These are phyloP conservation scores for Matsumyia berberina DNA, from an alignment of 2,888 invertebrate genomes.

Conservation along the genomic window DNA sequence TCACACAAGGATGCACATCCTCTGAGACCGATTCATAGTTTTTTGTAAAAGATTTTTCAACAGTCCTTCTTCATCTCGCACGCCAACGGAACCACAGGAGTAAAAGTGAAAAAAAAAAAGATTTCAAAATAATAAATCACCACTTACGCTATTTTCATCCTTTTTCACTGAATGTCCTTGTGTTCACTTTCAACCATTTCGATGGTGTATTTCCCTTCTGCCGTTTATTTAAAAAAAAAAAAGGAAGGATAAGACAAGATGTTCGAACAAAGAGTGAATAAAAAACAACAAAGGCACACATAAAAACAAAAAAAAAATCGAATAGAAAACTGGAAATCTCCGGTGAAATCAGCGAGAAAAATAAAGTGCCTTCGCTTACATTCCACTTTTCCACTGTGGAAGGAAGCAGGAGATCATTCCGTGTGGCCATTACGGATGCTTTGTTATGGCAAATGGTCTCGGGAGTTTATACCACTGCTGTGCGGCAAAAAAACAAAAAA, in stretches of 20 bases:
- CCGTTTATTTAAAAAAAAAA: conserved; percentile 28
- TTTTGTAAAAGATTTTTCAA: background rate
- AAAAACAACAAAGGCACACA: too few relatives aligned
- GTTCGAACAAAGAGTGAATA: conserved; percentile 39
- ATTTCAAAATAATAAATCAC: conserved; percentile 55
- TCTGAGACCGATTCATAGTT: conserved; percentile 27
- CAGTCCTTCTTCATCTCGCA: conserved; percentile 11
- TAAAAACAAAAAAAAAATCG: conserved; percentile 9
- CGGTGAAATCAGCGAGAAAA: conserved; percentile 63
- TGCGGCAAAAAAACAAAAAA: conserved; percentile 45
- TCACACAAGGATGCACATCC: conserved; percentile 33
- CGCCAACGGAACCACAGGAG: conserved; percentile 7
- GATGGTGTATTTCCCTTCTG: background rate
- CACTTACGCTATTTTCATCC: conserved; percentile 59
- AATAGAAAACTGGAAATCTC: conserved; percentile 44
- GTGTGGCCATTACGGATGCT: conserved; percentile 56
- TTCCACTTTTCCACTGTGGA: conserved; percentile 43
- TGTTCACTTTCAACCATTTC: conserved; percentile 21
- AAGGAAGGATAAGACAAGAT: conserved; percentile 52
- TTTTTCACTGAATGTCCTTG: conserved; percentile 43
- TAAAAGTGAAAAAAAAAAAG: conserved; percentile 11
- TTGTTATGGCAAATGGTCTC: conserved; percentile 55
- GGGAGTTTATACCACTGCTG: conserved; percentile 20
- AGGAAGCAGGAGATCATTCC: conserved; percentile 42
- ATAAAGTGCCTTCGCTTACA: conserved; percentile 57